These are phyloP conservation scores for Lacerta agilis DNA, from an alignment of 2,797 vertebrate species.

Conservation along the genomic window DNA sequence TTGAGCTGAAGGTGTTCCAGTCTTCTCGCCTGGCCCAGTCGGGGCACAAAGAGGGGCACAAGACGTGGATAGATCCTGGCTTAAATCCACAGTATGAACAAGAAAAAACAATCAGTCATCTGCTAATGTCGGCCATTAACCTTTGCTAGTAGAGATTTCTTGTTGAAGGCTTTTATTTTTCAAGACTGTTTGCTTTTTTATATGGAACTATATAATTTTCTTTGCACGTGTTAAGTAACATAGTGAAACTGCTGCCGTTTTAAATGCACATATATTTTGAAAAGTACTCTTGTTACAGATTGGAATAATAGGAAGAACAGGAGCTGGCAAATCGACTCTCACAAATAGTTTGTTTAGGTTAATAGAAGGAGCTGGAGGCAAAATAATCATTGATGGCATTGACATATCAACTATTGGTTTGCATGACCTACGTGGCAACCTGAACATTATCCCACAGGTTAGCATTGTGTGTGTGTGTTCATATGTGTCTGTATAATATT, in stretches of 20 bases:
- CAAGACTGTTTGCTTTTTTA: background rate
- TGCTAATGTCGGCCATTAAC: background rate
- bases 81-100: too few relatives aligned
- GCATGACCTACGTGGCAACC: conserved; percentile 69
- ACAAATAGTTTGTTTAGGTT: conserved; percentile 74
- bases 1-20: too few relatives aligned
- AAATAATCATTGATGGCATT: conserved; percentile 74
- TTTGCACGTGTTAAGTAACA: background rate
- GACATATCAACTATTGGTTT: conserved; percentile 72
- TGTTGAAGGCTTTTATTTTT: background rate
- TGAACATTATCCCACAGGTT: conserved; percentile 78
- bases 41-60: too few relatives aligned
- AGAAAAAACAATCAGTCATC: background rate
- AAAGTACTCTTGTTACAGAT: conserved; percentile 62
- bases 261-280: background rate
- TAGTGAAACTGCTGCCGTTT: background rate
- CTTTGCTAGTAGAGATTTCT: background rate
- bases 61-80: too few relatives aligned
- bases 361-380: conserved; percentile 69
- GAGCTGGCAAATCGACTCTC: conserved; percentile 72
- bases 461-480: background rate
- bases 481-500: background rate
- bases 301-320: conserved; percentile 75
- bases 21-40: too few relatives aligned
- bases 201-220: background rate